These are phyloP conservation scores for Macropus fuliginosus DNA, from an alignment of 2,797 vertebrate species.

Conservation along the genomic window DNA sequence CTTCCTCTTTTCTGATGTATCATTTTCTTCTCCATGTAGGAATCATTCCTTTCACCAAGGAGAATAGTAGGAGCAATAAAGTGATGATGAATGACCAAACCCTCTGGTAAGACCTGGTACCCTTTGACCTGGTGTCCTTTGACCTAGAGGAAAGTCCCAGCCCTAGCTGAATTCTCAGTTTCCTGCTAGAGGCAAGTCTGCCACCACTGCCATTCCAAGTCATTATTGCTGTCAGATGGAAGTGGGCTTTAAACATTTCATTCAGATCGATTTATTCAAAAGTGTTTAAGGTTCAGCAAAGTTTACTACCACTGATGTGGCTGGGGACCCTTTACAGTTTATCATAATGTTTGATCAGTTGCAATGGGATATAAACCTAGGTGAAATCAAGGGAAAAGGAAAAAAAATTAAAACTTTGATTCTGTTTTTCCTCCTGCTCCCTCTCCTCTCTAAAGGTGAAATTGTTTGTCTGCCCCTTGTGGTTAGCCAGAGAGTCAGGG, in stretches of 20 bases:
- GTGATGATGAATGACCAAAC: slow-evolving; percentile 26
- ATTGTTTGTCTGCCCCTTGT: slow-evolving; percentile 56
- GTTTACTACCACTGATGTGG: slow-evolving; percentile 76
- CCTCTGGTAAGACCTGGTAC: background rate
- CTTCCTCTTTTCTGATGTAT: background rate
- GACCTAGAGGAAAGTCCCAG: slow-evolving; percentile 43
- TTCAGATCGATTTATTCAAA: slow-evolving; percentile 82
- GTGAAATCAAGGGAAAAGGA: slow-evolving; percentile 21
- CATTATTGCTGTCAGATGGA: slow-evolving; percentile 76
- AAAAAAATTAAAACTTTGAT: slow-evolving; percentile 32
- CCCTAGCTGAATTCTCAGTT: background rate
- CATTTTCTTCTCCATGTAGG: slow-evolving; percentile 32
- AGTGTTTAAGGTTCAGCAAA: slow-evolving; percentile 81
- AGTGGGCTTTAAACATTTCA: slow-evolving; percentile 78
- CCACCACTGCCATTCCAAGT: slow-evolving; percentile 54
- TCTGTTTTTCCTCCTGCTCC: background rate
- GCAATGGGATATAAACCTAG: slow-evolving; percentile 61
- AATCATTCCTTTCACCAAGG: background rate
- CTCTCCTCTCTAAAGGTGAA: slow-evolving; percentile 59
- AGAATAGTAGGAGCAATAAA: slow-evolving; percentile 21
- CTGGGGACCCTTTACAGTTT: slow-evolving; percentile 62
- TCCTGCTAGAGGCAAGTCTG: slow-evolving; percentile 4
- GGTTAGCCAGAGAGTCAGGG: slow-evolving; percentile 51
- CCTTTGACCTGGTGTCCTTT: slow-evolving; percentile 43
- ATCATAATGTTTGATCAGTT: slow-evolving; percentile 77